Evolutionary conservation across 2,113 vertebrate genomes (phyloP).

Genomic region (Chlamydotis undulata): DNA sequence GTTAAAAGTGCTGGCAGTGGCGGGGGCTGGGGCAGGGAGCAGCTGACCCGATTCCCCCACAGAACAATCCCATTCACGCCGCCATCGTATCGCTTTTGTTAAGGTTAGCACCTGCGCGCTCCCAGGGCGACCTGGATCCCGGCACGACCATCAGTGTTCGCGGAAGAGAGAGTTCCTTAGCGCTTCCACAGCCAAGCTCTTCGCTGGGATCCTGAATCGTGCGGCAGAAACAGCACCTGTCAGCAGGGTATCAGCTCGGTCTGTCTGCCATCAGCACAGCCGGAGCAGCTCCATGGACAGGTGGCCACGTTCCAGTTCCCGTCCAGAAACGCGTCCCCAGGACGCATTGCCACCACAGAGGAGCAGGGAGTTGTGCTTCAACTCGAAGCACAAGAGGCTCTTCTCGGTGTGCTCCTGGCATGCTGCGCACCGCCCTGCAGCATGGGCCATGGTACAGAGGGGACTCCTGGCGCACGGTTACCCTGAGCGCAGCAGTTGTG

Average conservation of each 20-base stretch:
- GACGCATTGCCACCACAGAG: not conserved
- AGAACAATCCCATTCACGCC: not conserved
- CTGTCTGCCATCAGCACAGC: not conserved
- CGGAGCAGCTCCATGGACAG: not conserved
- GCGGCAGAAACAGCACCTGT: not conserved
- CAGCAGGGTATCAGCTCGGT: rapidly evolving
- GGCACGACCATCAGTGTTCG: not conserved
- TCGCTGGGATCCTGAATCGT: not conserved
- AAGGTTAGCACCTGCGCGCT: not conserved
- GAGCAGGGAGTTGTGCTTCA: not conserved
- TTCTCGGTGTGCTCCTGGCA: no score
- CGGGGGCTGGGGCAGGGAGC: not conserved
- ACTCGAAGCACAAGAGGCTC: no score
- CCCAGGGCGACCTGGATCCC: not conserved
- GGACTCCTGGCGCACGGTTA: no score
- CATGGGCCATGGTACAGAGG: no score
- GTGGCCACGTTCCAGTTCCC: not conserved
- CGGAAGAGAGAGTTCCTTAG: not conserved
- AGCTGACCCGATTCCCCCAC: not conserved
- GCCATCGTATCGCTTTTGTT: not conserved
- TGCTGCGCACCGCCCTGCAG: no score
- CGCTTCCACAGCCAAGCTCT: not conserved
- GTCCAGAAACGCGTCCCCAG: not conserved
- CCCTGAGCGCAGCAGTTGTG: no score
- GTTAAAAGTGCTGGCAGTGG: not conserved